Evolutionary conservation across 2,888 invertebrate genomes (phyloP), one percentile per base, ranked within the genome.

Genomic region (Dolichomitus sp.): DNA sequence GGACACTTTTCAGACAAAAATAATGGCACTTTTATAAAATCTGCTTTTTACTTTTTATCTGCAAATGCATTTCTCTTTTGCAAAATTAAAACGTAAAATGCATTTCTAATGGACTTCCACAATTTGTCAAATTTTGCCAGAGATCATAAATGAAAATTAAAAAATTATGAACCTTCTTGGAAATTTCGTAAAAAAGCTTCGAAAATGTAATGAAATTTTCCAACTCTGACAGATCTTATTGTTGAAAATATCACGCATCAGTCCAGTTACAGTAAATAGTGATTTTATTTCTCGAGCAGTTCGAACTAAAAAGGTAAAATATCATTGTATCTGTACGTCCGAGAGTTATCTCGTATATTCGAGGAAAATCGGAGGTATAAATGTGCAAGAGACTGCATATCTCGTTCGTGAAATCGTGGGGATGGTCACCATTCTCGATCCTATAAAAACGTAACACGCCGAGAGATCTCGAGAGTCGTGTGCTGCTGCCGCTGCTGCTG

Each of bases 381-480:
- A 57, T 27, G 48, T 33, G 19, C 33, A 17, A 76, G 57, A 66
- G 70, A 66, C 65, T 57, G 48, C 63, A 66, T 52, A 76, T 52
- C 52, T 48, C 23, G 33, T 9, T 19, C 17, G 27, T 27, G 57
- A 57, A 78, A 68, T 68, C 37, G 57, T 7, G 65, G 50, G 40
- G 23, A 73, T 45, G 77, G 61, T 81, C 40, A 74, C 66, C 63
- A 65, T 70, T 79, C 42, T 74, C 72, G 57, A 70, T 65, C 48
- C 70, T 76, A 59, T 72, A 81, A 81, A 81, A 81, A 66, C 59
- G 66, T 76, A 37, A 72, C 76, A 77, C 72, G 50, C 54, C 37
- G 52, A 40, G 77, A 72, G 40, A 72, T 72, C 40, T 69, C 17
- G n/a, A 19, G 14, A 19, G 11, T 30, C 30, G 33, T 61, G 33